Conservation (phyloP, 2,888 invertebrate genomes). For the Drosophila mercatorum region DNA sequence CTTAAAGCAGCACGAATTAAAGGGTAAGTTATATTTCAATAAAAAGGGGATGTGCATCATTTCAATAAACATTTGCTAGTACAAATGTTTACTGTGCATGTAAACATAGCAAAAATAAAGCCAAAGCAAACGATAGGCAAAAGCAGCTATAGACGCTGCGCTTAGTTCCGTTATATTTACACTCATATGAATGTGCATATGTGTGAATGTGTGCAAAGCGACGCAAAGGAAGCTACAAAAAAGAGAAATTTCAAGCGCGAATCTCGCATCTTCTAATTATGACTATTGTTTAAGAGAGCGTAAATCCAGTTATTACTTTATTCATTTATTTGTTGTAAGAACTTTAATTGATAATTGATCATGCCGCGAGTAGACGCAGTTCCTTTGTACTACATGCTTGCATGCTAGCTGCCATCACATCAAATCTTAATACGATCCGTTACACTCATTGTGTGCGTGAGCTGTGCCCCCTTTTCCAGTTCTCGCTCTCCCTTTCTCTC, state of each 20-base stretch:
- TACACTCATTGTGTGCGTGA: constrained; percentile 11
- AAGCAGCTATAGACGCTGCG: not conserved
- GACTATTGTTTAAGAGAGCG: not conserved
- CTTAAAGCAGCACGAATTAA: not conserved
- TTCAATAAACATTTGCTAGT: not conserved
- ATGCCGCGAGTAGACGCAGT: not conserved
- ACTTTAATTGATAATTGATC: constrained; percentile 3
- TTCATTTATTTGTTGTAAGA: not conserved
- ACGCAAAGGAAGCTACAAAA: not conserved
- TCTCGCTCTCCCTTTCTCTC: not conserved
- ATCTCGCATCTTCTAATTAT: not conserved
- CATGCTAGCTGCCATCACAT: constrained; percentile 12
- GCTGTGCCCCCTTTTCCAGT: not conserved
- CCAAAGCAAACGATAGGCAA: not conserved
- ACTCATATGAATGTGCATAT: not conserved
- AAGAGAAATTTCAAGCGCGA: not conserved
- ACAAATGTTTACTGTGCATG: not conserved
- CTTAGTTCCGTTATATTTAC: constrained; percentile 1
- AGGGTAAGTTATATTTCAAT: not conserved
- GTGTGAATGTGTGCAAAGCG: not conserved
- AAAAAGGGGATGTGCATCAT: not conserved
- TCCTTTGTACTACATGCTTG: not conserved
- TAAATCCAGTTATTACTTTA: not conserved
- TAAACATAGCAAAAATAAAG: not conserved
- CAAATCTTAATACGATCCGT: constrained; percentile 33